Evolutionary conservation across 1,140 invertebrate species (phyloP).

Genomic region (Mya arenaria): DNA sequence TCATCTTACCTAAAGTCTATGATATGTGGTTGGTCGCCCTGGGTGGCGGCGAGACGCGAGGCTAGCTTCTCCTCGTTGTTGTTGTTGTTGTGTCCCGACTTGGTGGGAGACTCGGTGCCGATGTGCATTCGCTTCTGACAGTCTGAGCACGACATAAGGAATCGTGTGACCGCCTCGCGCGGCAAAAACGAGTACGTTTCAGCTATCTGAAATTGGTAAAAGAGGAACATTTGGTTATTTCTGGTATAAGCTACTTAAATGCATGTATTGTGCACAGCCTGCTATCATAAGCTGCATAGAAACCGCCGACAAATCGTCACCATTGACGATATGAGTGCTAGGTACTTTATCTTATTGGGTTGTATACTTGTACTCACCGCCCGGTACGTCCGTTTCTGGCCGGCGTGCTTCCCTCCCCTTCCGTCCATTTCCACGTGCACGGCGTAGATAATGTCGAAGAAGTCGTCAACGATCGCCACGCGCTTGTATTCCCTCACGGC

Average conservation of each 20-base stretch:
- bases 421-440: conserved; percentile 95
- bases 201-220: too few relatives aligned
- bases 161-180: conserved; percentile 96
- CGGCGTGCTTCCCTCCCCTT: conserved; percentile 93
- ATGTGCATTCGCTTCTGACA: conserved; percentile 93
- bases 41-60: background rate
- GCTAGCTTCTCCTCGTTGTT: conserved; percentile 1
- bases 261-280: too few relatives aligned
- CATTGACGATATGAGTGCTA: too few relatives aligned
- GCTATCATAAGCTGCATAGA: too few relatives aligned
- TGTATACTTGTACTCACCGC: conserved; percentile 90
- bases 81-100: conserved; percentile 63
- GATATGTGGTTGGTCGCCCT: conserved; percentile 69
- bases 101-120: conserved; percentile 64
- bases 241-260: too few relatives aligned
- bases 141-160: conserved; percentile 95
- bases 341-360: too few relatives aligned
- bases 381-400: conserved; percentile 97
- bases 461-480: conserved; percentile 97
- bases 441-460: conserved; percentile 97
- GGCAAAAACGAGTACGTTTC: conserved; percentile 97
- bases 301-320: too few relatives aligned
- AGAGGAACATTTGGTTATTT: too few relatives aligned
- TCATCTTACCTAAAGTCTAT: conserved; percentile 85
- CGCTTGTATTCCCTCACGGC: conserved; percentile 87